phyloP scores from a whole-genome alignment of 2,888 invertebrate genomes.

The Drosophila infuscata region DNA sequence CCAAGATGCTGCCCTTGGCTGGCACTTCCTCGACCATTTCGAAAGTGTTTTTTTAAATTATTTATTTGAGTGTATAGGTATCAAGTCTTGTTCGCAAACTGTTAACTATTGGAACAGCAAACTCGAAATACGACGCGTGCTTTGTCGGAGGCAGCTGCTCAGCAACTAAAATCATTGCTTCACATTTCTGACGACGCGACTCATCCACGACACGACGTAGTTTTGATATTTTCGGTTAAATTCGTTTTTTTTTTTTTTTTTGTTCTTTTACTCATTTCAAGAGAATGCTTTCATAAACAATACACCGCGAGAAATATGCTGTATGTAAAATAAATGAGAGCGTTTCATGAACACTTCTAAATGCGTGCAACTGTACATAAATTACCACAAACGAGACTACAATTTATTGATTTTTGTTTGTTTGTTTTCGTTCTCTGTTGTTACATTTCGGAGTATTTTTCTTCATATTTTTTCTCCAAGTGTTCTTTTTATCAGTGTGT shows the following conservation, averaged over 20 bases:
- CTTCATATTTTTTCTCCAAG: not conserved
- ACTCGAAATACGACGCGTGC: conserved; percentile 53
- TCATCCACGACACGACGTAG: conserved; percentile 3
- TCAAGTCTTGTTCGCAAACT: not conserved
- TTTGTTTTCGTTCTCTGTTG: not conserved
- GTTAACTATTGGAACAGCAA: conserved; percentile 19
- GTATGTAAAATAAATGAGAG: not conserved
- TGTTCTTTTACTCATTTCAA: conserved; percentile 18
- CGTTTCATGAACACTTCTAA: not conserved
- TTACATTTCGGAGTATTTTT: not conserved
- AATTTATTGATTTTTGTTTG: not conserved
- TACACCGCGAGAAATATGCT: not conserved
- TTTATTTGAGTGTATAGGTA: conserved; percentile 10
- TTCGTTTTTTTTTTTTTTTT: conserved; percentile 25
- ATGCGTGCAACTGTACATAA: not conserved
- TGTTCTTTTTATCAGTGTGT: conserved; percentile 3
- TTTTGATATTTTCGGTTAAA: conserved; percentile 52
- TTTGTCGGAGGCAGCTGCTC: conserved; percentile 67
- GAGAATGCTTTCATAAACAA: conserved; percentile 26
- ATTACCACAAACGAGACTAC: not conserved
- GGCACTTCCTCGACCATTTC: conserved; percentile 86
- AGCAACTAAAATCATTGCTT: conserved; percentile 66
- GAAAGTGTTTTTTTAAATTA: conserved; percentile 10
- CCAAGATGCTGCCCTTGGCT: conserved; percentile 87
- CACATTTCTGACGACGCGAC: conserved; percentile 30